These are phyloP conservation scores for Stomatorhinus ivindoensis DNA, from an alignment of 2,113 vertebrate genomes.

Conservation along the genomic window DNA sequence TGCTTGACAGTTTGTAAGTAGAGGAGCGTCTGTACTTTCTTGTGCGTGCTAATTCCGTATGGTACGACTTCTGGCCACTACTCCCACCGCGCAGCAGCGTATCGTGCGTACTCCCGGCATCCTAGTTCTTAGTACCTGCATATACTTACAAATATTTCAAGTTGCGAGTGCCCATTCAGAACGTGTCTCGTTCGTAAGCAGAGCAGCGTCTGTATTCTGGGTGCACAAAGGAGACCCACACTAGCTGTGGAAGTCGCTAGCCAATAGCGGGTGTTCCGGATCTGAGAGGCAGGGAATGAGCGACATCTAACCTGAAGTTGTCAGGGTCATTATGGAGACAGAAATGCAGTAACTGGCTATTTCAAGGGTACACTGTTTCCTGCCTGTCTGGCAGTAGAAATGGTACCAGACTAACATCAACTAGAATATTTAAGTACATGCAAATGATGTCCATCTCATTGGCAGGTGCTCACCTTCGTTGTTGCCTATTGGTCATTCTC, in stretches of 20 bases:
- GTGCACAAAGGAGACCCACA: background rate
- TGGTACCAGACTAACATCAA: constrained; percentile 35
- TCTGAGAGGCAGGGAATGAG: background rate
- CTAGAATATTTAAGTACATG: constrained; percentile 42
- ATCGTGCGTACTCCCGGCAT: too few relatives aligned
- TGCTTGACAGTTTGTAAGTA: too few relatives aligned
- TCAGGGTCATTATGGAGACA: background rate
- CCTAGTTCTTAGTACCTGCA: too few relatives aligned
- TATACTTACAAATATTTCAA: too few relatives aligned
- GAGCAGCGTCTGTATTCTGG: background rate
- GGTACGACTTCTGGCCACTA: too few relatives aligned
- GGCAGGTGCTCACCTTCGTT: background rate
- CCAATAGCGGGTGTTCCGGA: background rate
- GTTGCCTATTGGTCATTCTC: background rate
- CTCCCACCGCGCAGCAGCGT: too few relatives aligned
- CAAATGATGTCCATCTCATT: constrained; percentile 30
- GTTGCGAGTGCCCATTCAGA: too few relatives aligned
- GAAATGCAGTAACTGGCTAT: constrained; percentile 24
- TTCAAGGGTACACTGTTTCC: constrained; percentile 23
- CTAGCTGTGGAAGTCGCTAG: background rate
- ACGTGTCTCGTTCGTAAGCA: too few relatives aligned
- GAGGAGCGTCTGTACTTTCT: background rate
- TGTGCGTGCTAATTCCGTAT: too few relatives aligned
- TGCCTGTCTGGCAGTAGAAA: constrained; percentile 35
- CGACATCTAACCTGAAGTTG: background rate